Evolutionary conservation across 2,113 vertebrate genomes (phyloP).

Genomic region (Callionymus lyra): DNA sequence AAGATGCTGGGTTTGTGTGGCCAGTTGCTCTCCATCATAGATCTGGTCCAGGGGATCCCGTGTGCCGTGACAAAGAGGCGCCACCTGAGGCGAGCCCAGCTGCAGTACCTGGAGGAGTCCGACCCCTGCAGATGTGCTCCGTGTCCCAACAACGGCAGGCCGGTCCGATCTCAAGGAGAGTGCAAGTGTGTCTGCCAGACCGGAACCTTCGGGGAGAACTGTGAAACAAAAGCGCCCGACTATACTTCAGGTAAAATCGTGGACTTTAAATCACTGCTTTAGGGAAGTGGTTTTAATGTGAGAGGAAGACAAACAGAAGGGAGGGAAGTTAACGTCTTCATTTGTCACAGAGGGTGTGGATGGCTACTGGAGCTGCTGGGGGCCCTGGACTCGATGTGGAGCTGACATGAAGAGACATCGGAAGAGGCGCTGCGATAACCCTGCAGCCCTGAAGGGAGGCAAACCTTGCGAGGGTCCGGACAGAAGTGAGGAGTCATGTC

Average conservation of each 20-base stretch:
- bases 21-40: constrained; percentile 73
- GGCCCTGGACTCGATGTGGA: constrained; percentile 73
- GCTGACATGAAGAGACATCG: constrained; percentile 67
- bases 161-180: constrained; percentile 68
- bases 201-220: constrained; percentile 77
- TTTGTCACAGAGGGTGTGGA: constrained; percentile 70
- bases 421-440: constrained; percentile 75
- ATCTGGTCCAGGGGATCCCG: constrained; percentile 74
- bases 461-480: constrained; percentile 60
- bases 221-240: constrained; percentile 69
- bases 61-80: constrained; percentile 78
- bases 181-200: constrained; percentile 82
- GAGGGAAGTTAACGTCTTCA: too few species aligned
- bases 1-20: constrained; percentile 1
- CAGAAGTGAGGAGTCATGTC: constrained; percentile 70
- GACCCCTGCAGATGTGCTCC: constrained; percentile 79
- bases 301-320: too few species aligned
- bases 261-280: too few species aligned
- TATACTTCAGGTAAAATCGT: constrained; percentile 68
- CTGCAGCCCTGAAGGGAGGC: constrained; percentile 65
- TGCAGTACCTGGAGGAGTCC: constrained; percentile 66
- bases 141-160: constrained; percentile 76
- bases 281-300: too few species aligned
- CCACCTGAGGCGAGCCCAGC: constrained; percentile 74
- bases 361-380: constrained; percentile 87